phyloP scores from a whole-genome alignment of 2,797 vertebrate species.

The Oophaga sylvatica region DNA sequence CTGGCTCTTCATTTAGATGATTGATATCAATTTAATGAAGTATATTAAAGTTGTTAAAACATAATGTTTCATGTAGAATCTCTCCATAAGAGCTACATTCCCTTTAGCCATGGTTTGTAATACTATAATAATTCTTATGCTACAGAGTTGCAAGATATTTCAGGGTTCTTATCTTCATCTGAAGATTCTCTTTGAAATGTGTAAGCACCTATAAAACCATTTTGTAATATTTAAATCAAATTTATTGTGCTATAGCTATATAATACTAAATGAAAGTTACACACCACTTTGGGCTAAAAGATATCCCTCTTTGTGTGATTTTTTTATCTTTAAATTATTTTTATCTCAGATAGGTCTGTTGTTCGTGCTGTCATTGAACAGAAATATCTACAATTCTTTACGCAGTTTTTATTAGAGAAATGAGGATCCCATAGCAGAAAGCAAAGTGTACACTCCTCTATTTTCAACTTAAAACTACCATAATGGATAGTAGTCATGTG shows the following conservation, averaged over 20 bases:
- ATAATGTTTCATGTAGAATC: background rate
- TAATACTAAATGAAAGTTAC: too few species aligned
- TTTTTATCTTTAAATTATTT: too few species aligned
- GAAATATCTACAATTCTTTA: background rate
- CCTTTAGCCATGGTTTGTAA: slow-evolving; percentile 3
- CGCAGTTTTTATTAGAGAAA: background rate
- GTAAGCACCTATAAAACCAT: too few species aligned
- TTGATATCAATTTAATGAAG: slow-evolving; percentile 38
- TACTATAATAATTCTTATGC: background rate
- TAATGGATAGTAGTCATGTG: background rate
- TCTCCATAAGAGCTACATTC: background rate
- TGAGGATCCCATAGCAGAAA: background rate
- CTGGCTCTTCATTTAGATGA: slow-evolving; percentile 31
- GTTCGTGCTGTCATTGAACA: too few species aligned
- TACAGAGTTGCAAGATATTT: background rate
- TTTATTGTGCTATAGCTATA: too few species aligned
- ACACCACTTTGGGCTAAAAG: too few species aligned
- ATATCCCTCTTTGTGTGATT: too few species aligned
- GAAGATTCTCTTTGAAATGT: too few species aligned
- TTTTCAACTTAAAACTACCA: background rate
- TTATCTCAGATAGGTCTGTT: too few species aligned
- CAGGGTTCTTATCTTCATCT: too few species aligned
- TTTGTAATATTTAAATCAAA: too few species aligned
- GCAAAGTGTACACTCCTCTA: background rate
- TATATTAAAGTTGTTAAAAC: background rate